Evolutionary conservation across 2,113 vertebrate genomes (phyloP), one percentile per base, ranked within the genome.

Genomic region (Isichthys henryi): DNA sequence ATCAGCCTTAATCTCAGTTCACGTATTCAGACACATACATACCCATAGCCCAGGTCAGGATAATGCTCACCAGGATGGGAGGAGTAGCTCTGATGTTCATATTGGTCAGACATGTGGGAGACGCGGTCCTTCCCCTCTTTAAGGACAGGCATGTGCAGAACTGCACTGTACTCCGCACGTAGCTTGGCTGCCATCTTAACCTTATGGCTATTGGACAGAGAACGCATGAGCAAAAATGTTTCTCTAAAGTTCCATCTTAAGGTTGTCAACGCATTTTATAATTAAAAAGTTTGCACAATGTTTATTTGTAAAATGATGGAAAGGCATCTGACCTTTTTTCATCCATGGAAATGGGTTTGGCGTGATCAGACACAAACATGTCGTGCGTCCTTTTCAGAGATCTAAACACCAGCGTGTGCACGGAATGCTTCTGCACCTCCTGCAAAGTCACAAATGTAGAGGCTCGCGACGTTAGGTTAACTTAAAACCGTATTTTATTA

Each of bases 381-480:
- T 99, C 98, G 93, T 99, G 98, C 3, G 97, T 99, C 93, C 98
- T 97, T 92, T 99, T 99, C 88, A 99, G 94, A n/a, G 98, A 99
- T 27, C 98, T 97, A 96, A 99, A 99, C 90, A 99, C 98, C 92
- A 99, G 94, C 0, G 98, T 99, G 94, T 99, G 98, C 90, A 99
- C 98, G 39, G 98, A 99, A 92, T 99, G 98, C 90, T 99, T 99
- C 15, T 99, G 98, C 27, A 99, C 98, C 77, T 99, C 98, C 98
- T 99, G 93, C 45, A 91, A 89, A 31, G 23, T 19, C 27, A 50
- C 86, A 88, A 53, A 87, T 27, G 5, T 39, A 85, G 49, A 35
- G 6, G 9, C 15, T 45, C 5, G 5, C 27, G 27, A 35, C 13
- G 13, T 86, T n/a, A 86, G 45, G 13, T 23, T 1, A 49, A 85